Conservation (phyloP, 2,888 invertebrate species). For the Caenorhabditis macrosperma region DNA sequence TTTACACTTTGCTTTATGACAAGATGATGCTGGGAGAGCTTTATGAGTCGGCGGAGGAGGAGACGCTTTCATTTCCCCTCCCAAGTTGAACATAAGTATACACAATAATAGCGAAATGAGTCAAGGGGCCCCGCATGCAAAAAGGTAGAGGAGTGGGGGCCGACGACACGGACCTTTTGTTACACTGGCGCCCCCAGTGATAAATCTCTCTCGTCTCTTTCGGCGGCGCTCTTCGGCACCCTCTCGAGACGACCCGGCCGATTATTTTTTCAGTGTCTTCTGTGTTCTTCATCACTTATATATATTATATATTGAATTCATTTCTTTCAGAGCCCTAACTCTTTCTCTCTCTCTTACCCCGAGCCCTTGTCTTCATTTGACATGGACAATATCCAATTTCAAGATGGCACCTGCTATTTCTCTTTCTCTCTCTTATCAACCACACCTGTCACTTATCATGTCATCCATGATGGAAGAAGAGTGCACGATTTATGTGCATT, state of each 20-base stretch:
- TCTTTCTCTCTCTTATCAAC: no score
- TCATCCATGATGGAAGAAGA: slow-evolving; percentile 22
- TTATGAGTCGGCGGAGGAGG: not conserved
- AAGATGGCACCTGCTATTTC: not conserved
- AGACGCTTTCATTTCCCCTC: no score
- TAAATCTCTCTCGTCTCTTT: slow-evolving; percentile 34
- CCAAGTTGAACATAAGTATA: no score
- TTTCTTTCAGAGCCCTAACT: not conserved
- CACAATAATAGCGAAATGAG: no score
- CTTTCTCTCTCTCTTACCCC: not conserved
- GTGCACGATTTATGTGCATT: slow-evolving; percentile 53
- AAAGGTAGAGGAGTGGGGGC: not conserved
- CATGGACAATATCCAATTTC: slow-evolving; percentile 1
- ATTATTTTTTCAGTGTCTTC: slow-evolving; percentile 6
- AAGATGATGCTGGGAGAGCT: no score
- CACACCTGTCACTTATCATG: slow-evolving; percentile 56
- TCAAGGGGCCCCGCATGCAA: no score
- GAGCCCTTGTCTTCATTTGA: not conserved
- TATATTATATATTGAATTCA: not conserved
- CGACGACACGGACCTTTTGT: slow-evolving; percentile 9
- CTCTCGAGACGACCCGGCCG: slow-evolving; percentile 9
- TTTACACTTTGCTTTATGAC: not conserved
- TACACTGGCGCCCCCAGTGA: slow-evolving; percentile 30
- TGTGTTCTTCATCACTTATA: no score
- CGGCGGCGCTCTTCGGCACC: slow-evolving; percentile 20